A percentile compares a stretch with the other conserved stretches of the same genome.
Evolutionary conservation across 2,113 vertebrate species (phyloP).

Genomic region (Nipponia nippon): DNA sequence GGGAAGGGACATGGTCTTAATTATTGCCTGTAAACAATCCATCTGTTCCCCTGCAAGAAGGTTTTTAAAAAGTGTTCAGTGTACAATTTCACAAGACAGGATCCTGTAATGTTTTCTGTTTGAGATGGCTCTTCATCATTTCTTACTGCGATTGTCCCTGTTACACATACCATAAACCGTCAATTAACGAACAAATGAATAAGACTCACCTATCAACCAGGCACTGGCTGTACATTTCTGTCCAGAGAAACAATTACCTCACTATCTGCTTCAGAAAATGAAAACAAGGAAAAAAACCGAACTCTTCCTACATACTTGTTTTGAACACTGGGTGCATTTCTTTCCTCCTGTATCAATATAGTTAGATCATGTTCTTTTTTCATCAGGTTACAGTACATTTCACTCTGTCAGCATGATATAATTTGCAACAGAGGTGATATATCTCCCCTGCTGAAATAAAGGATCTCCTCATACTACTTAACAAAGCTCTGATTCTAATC

Average conservation of each 20-base stretch:
- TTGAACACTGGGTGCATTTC: not conserved
- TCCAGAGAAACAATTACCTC: constrained; percentile 3
- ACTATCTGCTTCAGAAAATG: not conserved
- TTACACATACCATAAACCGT: not conserved
- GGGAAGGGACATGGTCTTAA: not conserved
- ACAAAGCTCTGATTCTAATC: constrained; percentile 44
- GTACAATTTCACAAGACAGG: not conserved
- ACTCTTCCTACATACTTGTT: not conserved
- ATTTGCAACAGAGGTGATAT: constrained; percentile 1
- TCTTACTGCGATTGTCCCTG: not conserved
- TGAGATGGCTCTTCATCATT: not conserved
- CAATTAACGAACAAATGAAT: not conserved
- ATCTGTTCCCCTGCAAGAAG: not conserved
- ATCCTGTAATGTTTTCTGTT: not conserved
- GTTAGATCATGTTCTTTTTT: constrained; percentile 12
- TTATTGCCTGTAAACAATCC: not conserved
- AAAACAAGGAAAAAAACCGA: not conserved
- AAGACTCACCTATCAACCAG: not conserved
- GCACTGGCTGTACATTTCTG: not conserved
- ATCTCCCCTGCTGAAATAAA: constrained; percentile 44
- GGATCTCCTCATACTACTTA: constrained; percentile 36
- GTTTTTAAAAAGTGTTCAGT: not conserved
- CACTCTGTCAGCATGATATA: constrained; percentile 33
- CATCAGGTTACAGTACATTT: constrained; percentile 20
- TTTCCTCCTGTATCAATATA: not conserved